Percentiles rank a stretch among this genome's conserved stretches.
Evolutionary conservation across 2,797 vertebrate species (phyloP).

Genomic region (Pelochelys cantorii): DNA sequence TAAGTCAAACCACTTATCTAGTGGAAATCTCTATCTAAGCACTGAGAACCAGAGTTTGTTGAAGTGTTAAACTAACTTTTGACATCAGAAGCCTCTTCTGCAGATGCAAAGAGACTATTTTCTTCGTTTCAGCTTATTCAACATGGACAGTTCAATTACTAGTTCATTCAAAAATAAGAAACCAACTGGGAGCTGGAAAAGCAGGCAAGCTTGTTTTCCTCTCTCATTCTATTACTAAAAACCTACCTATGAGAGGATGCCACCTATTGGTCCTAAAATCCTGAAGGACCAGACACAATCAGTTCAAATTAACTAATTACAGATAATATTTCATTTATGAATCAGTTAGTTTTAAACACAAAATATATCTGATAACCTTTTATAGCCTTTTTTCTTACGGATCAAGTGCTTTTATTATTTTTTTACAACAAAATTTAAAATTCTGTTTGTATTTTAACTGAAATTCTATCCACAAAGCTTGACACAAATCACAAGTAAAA

Average conservation of each 20-base stretch:
- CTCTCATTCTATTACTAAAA: not conserved
- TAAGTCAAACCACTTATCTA: not conserved
- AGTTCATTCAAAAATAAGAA: not conserved
- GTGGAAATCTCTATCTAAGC: not conserved
- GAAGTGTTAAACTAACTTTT: not conserved
- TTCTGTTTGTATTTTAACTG: not conserved
- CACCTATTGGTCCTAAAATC: not conserved
- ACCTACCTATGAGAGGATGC: not conserved
- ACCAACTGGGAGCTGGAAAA: not conserved
- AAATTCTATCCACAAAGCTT: not conserved
- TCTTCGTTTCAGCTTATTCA: not conserved
- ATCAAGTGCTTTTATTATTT: not conserved
- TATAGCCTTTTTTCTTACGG: not conserved
- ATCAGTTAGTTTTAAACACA: not conserved
- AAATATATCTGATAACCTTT: not conserved
- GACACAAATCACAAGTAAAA: not conserved
- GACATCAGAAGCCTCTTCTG: not conserved
- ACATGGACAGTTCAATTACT: not conserved
- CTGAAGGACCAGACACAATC: not conserved
- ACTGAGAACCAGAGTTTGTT: not conserved
- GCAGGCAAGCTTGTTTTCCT: not conserved
- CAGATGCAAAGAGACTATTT: not conserved
- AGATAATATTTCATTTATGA: not conserved
- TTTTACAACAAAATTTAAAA: not conserved
- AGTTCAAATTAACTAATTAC: not conserved